Conservation (phyloP, 2,113 vertebrate genomes). For the Tylochromis polylepis region DNA sequence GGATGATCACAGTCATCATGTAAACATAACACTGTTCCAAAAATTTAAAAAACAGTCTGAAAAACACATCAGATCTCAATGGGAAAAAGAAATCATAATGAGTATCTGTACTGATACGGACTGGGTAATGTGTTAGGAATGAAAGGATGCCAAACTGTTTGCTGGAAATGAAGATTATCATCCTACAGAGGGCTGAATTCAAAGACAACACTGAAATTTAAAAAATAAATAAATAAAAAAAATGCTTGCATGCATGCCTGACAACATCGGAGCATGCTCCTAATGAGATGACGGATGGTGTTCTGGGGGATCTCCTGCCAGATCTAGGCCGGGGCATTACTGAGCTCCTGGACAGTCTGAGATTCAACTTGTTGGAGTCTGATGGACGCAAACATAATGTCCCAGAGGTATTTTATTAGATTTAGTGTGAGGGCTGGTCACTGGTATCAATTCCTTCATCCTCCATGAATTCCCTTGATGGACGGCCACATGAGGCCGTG, state of each 20-base stretch:
- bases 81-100: neutral
- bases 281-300: neutral
- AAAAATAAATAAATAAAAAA: neutral
- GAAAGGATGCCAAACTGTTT: neutral
- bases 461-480: neutral
- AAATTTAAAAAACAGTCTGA: neutral
- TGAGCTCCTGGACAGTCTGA: neutral
- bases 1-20: neutral
- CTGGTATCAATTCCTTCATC: neutral
- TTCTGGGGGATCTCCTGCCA: neutral
- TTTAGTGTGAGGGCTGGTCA: neutral
- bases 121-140: neutral
- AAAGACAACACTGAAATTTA: neutral
- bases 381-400: neutral
- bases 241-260: neutral
- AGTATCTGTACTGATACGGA: neutral
- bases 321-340: neutral
- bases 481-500: neutral
- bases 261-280: neutral
- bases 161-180: neutral
- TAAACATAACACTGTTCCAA: neutral
- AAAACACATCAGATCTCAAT: neutral
- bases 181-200: neutral
- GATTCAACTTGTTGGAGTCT: neutral
- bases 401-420: neutral